Base-by-base conservation (phyloP, 2,888 invertebrate species). In the Troides helena region DNA sequence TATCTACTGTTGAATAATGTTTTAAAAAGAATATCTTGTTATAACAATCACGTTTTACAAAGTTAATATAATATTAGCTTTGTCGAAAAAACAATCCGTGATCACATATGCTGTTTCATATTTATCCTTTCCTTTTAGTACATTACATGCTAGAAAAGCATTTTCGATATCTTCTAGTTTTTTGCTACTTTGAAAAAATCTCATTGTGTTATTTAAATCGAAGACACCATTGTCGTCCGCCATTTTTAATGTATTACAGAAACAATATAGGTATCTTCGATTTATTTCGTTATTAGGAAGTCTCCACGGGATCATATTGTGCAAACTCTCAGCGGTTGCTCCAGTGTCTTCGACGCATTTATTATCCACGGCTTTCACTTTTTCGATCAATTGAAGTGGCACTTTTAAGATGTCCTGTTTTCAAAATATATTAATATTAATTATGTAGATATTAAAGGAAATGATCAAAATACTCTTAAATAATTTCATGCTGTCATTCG, bases 221-320 rank as follows among this genome's bases (percentile, higher is more conserved):
- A 62, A 62, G 21, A 14, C n/a, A 7, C 43, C 62, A 12, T 43
- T 0, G n/a, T 62, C 43, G 39, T 62, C 23, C 5, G n/a, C 18
- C 43, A 62, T 18, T 4, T 43, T 39, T 21, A 43, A 21, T 62
- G 18, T 21, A 1, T 43, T 62, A 14, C 43, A 62, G 46, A 46
- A 12, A 43, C 62, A 62, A 21, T 21, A 62, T n/a, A 62, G 10
- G 21, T 36, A 62, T 14, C 21, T 62, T 43, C 10, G n/a, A 43
- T 21, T 62, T 6, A 43, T 43, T 62, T 62, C 62, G 39, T 62
- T 14, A n/a, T 62, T n/a, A 62, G 62, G 10, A 62, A 62, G 62
- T 18, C 12, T 62, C 62, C 62, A 62, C 1, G 62, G 62, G 2
- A 62, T 43, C 8, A 43, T 21, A 43, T 62, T 43, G 1, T 43